phyloP scores from a whole-genome alignment of 2,888 invertebrate species.

The Pyralis farinalis region DNA sequence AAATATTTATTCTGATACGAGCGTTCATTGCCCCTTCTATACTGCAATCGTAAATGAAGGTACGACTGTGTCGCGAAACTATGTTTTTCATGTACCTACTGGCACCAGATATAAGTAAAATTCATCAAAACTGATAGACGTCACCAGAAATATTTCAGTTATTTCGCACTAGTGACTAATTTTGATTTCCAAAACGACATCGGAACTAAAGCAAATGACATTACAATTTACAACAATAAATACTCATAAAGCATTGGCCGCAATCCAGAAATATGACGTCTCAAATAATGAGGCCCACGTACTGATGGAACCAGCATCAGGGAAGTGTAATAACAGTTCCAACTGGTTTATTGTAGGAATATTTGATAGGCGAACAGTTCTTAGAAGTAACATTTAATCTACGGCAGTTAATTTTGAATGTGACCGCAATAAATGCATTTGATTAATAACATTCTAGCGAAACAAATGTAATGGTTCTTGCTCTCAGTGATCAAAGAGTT shows the following conservation, averaged over 20 bases:
- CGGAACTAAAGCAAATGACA: constrained; percentile 41
- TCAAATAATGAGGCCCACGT: constrained; percentile 43
- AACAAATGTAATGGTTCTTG: constrained; percentile 62
- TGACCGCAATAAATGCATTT: constrained; percentile 73
- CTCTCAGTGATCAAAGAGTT: constrained; percentile 59
- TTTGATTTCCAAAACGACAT: constrained; percentile 18
- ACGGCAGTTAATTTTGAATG: constrained; percentile 64
- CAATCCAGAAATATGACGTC: constrained; percentile 57
- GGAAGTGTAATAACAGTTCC: constrained; percentile 51
- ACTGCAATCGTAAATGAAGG: too few species aligned
- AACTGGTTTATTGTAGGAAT: constrained; percentile 68
- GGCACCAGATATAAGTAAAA: not conserved
- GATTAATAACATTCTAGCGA: constrained; percentile 72
- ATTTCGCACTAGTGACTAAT: not conserved
- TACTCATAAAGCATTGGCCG: constrained; percentile 62
- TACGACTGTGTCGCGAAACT: too few species aligned
- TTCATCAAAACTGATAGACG: not conserved
- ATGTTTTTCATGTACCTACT: too few species aligned
- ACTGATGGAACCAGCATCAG: constrained; percentile 48
- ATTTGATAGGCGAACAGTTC: constrained; percentile 71
- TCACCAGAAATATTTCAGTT: not conserved
- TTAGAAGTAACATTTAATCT: constrained; percentile 66
- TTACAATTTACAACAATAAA: constrained; percentile 45
- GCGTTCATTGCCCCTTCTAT: too few species aligned
- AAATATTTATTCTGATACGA: too few species aligned